Conservation (phyloP, 2,888 invertebrate genomes). For the Bhutanitis thaidina region DNA sequence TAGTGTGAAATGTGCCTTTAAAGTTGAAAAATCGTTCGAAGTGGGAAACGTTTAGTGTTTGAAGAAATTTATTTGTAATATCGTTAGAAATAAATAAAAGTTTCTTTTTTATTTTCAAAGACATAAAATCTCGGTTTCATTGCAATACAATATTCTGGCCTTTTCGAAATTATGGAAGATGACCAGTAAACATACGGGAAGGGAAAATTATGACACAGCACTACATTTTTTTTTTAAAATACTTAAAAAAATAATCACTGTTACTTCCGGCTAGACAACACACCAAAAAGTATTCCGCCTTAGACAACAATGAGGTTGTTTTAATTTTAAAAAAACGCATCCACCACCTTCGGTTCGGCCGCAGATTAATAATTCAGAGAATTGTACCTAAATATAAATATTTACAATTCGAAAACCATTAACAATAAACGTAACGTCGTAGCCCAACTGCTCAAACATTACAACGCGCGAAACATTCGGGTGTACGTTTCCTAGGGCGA, state of each 20-base stretch:
- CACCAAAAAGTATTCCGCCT: background rate
- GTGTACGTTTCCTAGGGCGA: background rate
- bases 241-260: background rate
- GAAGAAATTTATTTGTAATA: background rate
- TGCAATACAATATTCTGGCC: background rate
- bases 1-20: background rate
- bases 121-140: too few species aligned
- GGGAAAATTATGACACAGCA: background rate
- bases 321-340: background rate
- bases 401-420: slow-evolving; percentile 19
- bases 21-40: background rate
- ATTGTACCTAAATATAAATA: slow-evolving; percentile 24
- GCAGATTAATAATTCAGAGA: slow-evolving; percentile 19
- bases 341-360: background rate
- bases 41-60: background rate
- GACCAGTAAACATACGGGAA: background rate
- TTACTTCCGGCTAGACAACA: too few species aligned
- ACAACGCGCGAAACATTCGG: background rate
- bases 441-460: background rate
- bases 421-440: slow-evolving; percentile 1
- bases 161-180: background rate
- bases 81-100: too few species aligned
- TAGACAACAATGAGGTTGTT: background rate
- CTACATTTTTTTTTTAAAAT: background rate
- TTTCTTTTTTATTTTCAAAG: too few species aligned